Evolutionary conservation across 2,888 invertebrate species (phyloP), one percentile per base, ranked within the genome.

Genomic region (Flexamia atlantica): DNA sequence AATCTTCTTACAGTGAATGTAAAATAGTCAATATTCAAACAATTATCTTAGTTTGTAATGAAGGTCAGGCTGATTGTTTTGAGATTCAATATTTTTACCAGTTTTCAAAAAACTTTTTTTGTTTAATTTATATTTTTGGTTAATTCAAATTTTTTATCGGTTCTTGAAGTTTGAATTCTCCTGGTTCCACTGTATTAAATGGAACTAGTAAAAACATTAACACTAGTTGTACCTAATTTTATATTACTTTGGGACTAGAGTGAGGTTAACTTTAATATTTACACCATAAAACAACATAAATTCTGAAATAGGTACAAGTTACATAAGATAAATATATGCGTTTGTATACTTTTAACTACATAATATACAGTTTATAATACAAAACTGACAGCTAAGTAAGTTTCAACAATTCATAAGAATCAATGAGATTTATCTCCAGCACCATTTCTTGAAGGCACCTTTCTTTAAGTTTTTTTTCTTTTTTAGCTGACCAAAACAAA

Each of bases 311-410:
- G 64, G 64, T 64, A 64, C 64, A 64, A 64, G 64, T 64, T 14
- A 64, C 25, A 28, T 1, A 12, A 28, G 64, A 12, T 64, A 57
- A 50, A 17, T 57, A 9, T 64, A 30, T 64, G 28, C 14, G n/a
- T n/a, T n/a, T n/a, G n/a, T n/a, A n/a, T n/a, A n/a, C n/a, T n/a
- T n/a, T 28, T 64, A 30, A 30, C 14, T 64, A 64, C 64, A 64
- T 1, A 53, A 64, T 64, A 64, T 64, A 64, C 64, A 64, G 30
- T 64, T 28, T 64, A 30, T 64, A 30, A 64, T 28, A 64, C 64
- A 53, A 53, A 53, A n/a, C 7, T 5, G 7, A 23, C 20, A 4
- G 23, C 2, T 53, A 23, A n/a, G 23, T 23, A n/a, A 53, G 53
- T 53, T 23, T 4, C 10, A 53, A 53, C 23, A 23, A 23, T 53